Percentiles rank a stretch among this genome's conserved stretches.
phyloP scores from a whole-genome alignment of 2,888 invertebrate species.

The Gandaritis pyraliata region DNA sequence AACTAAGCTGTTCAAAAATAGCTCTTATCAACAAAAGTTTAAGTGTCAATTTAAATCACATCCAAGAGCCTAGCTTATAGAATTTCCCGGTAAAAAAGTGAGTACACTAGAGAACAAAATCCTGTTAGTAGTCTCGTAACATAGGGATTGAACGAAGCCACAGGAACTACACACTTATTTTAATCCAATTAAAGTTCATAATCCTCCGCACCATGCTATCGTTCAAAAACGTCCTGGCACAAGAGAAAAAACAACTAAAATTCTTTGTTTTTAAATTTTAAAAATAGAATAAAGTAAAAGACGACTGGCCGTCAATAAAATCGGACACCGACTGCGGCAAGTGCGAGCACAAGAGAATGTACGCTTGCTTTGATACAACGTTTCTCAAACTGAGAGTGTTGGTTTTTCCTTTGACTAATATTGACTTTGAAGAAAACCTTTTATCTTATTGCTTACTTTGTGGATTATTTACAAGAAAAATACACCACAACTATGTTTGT shows the following conservation, averaged over 20 bases:
- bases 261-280: slow-evolving; percentile 16
- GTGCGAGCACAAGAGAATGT: slow-evolving; percentile 56
- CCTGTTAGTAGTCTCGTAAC: slow-evolving; percentile 55
- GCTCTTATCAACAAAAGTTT: slow-evolving; percentile 30
- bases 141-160: slow-evolving; percentile 65
- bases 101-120: slow-evolving; percentile 50
- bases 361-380: slow-evolving; percentile 56
- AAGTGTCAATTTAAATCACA: slow-evolving; percentile 31
- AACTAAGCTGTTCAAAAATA: slow-evolving; percentile 35
- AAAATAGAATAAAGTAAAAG: slow-evolving; percentile 27
- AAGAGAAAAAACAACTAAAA: slow-evolving; percentile 5
- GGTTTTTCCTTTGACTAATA: slow-evolving; percentile 40
- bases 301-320: slow-evolving; percentile 56
- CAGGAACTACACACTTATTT: slow-evolving; percentile 51
- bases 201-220: slow-evolving; percentile 39
- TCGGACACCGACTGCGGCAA: slow-evolving; percentile 59
- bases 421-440: slow-evolving; percentile 34
- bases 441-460: slow-evolving; percentile 23
- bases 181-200: slow-evolving; percentile 60
- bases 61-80: slow-evolving; percentile 35
- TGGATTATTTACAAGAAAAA: not conserved
- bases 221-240: slow-evolving; percentile 18
- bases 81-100: slow-evolving; percentile 48
- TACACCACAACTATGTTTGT: not conserved
- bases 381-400: slow-evolving; percentile 59